Evolutionary conservation across 2,113 vertebrate genomes (phyloP).

Genomic region (Heteronetta atricapilla): DNA sequence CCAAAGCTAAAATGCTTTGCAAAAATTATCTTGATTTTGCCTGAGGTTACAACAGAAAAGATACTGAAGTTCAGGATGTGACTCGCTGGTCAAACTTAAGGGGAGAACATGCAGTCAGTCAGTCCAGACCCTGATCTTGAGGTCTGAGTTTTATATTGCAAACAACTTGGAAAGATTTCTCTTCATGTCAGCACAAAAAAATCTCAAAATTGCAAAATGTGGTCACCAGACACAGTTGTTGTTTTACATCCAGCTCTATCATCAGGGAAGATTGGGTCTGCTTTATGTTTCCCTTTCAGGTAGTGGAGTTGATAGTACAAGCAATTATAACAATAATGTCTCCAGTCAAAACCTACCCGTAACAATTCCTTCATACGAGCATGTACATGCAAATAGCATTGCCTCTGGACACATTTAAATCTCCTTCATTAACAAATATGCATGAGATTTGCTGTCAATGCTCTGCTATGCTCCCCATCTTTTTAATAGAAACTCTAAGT

Average conservation of each 20-base stretch:
- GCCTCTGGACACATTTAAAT: neutral
- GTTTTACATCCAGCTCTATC: constrained; percentile 1
- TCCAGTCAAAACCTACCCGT: neutral
- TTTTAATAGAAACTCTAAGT: neutral
- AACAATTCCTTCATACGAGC: neutral
- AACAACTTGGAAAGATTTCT: constrained; percentile 51
- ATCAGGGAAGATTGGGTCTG: neutral
- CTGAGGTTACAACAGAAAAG: neutral
- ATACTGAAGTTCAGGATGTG: neutral
- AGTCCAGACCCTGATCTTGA: neutral
- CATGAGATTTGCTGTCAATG: neutral
- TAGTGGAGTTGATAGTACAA: constrained; percentile 10
- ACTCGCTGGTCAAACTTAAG: neutral
- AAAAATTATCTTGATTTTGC: neutral
- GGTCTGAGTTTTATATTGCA: constrained; percentile 18
- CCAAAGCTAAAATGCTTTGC: neutral
- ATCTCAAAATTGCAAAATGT: constrained; percentile 60
- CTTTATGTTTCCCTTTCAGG: constrained; percentile 56
- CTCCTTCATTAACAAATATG: neutral
- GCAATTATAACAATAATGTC: neutral
- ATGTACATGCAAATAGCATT: fast-evolving
- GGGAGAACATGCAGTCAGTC: neutral
- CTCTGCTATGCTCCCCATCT: neutral
- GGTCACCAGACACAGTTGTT: constrained; percentile 24
- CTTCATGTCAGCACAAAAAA: constrained; percentile 23